Evolutionary conservation across 2,888 invertebrate species (phyloP), one percentile per base, ranked within the genome.

Genomic region (Melieria crassipennis): DNA sequence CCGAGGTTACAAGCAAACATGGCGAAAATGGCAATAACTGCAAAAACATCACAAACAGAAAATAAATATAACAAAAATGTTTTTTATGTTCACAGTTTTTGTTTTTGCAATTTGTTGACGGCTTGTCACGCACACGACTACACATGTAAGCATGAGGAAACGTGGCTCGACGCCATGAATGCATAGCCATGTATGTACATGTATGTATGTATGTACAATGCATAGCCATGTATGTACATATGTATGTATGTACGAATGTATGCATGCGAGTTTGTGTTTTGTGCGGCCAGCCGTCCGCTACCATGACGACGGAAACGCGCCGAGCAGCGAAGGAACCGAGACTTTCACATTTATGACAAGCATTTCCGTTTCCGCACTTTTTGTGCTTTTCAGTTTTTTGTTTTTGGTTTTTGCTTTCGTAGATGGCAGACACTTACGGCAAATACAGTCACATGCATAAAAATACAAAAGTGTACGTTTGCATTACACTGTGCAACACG

Each of bases 201-300:
- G 48, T 48, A 13, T 16, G 63, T 63, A 46, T 62, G 13, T 13
- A 63, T 64, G 64, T 30, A 55, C 30, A 30, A 30, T 30, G 30
- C 30, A 30, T 16, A 16, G 46, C 55, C 43, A 42, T 43, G 11
- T 65, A 45, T 55, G 13, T 55, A 4, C 43, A 10, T 16, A 42
- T 52, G 42, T n/a, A 4, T 11, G 55, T 45, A 56, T 56, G 4
- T 16, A 65, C 46, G 50, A 10, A 5, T 52, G 4, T 52, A 9
- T 52, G 52, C 13, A 9, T 6, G 52, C 13, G 9, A n/a, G 52
- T 52, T 11, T 52, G 6, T 52, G 13, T 52, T n/a, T 52, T n/a
- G 10, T n/a, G 13, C 10, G 11, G 11, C 10, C 52, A 52, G 7
- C 9, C 11, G 11, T n/a, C 13, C 4, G 52, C 52, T 1, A 52